Evolutionary conservation across 2,888 invertebrate species (phyloP), one percentile per base, ranked within the genome.

Genomic region (Ctenicera cuprea): DNA sequence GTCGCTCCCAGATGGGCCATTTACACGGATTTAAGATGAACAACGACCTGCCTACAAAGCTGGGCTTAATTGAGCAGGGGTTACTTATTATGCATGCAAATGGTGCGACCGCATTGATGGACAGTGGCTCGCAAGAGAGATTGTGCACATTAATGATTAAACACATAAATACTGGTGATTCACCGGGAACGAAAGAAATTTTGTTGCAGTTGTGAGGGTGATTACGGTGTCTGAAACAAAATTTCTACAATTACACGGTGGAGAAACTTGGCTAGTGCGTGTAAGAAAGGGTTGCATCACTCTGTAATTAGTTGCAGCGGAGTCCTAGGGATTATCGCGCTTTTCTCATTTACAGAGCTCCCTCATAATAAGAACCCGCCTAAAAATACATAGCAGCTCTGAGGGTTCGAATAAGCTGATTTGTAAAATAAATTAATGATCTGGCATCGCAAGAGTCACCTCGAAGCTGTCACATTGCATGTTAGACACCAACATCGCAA

Each of bases 401-500:
- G 82, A 82, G 84, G 85, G 84, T 83, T 83, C 83, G 83, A 84
- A 83, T 87, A 87, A 87, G 87, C 87, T 86, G 86, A 86, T 86
- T 87, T 86, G 85, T 85, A 86, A 86, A 86, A 86, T 86, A 86
- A 86, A 87, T 86, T 86, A 86, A 86, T 86, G 87, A 87, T 86
- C 84, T 82, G 82, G 83, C 83, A 86, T 86, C 84, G 83, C 84
- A 84, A 82, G 83, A 86, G 86, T 86, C 86, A 85, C 86, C 86
- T 86, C 84, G 77, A 79, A 83, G 83, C 85, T 86, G 86, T 86
- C 86, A 86, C 85, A 84, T 85, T 86, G 86, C 85, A 85, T 86
- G 85, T 85, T 83, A 83, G 84, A 83, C 83, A 82, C 81, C 83
- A 82, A 80, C 80, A 82, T 74, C 74, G 77, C 73, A 76, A 76